phyloP scores from a whole-genome alignment of 1,140 invertebrate genomes.

The Muscidifurax raptorellus region DNA sequence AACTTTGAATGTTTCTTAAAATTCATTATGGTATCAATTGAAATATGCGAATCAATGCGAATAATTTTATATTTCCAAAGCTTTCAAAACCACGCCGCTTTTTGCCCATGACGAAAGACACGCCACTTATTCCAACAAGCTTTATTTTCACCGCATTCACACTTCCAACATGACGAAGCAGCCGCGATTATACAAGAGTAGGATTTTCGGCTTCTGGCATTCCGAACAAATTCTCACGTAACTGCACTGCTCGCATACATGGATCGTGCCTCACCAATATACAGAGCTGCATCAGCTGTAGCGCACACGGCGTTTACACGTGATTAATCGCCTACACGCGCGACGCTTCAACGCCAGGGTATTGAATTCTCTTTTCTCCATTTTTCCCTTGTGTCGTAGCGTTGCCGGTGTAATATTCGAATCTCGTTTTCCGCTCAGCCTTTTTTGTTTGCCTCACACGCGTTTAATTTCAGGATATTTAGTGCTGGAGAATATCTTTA shows the following conservation, averaged over 20 bases:
- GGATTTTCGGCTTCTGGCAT: not conserved
- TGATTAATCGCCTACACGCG: not conserved
- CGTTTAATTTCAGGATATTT: not conserved
- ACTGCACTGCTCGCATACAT: not conserved
- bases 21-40: no score
- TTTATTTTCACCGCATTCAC: not conserved
- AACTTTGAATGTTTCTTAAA: no score
- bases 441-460: not conserved
- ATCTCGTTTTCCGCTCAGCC: not conserved
- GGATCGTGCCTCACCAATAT: not conserved
- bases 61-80: no score
- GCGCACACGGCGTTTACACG: no score
- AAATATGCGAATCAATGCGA: no score
- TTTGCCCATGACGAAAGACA: no score
- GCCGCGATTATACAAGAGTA: not conserved
- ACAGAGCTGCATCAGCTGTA: not conserved
- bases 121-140: no score
- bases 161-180: not conserved
- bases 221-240: not conserved
- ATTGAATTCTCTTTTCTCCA: not conserved
- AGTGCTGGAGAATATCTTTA: not conserved
- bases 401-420: not conserved
- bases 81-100: no score
- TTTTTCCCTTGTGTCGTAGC: not conserved
- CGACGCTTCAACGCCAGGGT: not conserved